These are phyloP conservation scores for Fulmarus glacialis DNA, from an alignment of 2,113 vertebrate species.

Conservation along the genomic window DNA sequence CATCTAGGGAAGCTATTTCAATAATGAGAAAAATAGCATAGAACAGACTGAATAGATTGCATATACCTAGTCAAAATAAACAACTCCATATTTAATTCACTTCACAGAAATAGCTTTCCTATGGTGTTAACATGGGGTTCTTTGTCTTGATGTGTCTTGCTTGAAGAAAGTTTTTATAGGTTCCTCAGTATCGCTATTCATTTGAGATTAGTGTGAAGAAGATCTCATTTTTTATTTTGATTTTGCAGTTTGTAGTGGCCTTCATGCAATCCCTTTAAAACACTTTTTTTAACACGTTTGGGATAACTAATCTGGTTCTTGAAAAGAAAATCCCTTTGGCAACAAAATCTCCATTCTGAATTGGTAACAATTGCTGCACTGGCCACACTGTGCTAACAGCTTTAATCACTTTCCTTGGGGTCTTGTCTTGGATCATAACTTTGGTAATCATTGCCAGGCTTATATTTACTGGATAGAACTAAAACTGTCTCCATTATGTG, in stretches of 20 bases:
- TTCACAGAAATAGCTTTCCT: background rate
- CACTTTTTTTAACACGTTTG: background rate
- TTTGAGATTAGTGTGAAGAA: background rate
- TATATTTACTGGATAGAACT: background rate
- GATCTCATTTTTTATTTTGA: background rate
- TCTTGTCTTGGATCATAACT: conserved; percentile 26
- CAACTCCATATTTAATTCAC: background rate
- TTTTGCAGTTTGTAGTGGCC: background rate
- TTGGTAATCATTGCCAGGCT: background rate
- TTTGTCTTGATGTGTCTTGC: background rate
- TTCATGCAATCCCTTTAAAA: background rate
- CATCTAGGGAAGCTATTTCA: background rate
- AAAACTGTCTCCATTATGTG: background rate
- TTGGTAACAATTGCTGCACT: background rate
- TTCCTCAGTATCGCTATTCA: background rate
- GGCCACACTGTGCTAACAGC: background rate
- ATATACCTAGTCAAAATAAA: background rate
- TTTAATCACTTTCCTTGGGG: conserved; percentile 39
- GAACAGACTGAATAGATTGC: background rate
- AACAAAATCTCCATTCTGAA: background rate
- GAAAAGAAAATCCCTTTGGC: background rate
- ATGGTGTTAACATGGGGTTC: background rate
- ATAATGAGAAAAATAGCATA: background rate
- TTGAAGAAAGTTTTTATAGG: background rate
- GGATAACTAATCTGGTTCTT: conserved; percentile 22